Conservation (phyloP, 2,113 vertebrate species). For the Potamarius usumacintae region DNA sequence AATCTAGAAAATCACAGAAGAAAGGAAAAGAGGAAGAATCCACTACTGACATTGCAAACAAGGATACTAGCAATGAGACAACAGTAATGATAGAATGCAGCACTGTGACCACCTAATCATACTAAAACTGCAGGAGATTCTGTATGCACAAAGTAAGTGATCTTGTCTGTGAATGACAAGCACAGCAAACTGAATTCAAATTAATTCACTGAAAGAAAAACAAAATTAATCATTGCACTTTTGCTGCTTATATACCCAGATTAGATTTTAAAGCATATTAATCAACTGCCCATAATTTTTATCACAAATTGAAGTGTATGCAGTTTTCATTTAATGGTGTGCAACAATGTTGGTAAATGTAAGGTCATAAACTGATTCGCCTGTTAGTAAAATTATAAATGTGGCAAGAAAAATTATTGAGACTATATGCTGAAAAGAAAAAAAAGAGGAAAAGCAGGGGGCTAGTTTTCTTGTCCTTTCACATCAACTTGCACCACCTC, state of each 20-base stretch:
- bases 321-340: not conserved
- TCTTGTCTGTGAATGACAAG: not conserved
- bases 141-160: constrained; percentile 62
- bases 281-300: not conserved
- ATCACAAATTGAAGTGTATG: not conserved
- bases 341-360: not conserved
- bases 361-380: not conserved
- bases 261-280: not conserved
- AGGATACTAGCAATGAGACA: constrained; percentile 65
- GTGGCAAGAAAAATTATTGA: not conserved
- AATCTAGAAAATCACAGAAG: constrained; percentile 67
- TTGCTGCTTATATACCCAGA: not conserved
- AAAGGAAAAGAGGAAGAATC: constrained; percentile 77
- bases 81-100: constrained; percentile 18
- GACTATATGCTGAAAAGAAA: not conserved
- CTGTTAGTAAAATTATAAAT: not conserved
- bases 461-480: not conserved
- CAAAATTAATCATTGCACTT: not conserved
- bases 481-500: not conserved
- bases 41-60: constrained; percentile 65
- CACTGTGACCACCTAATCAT: constrained; percentile 65
- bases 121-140: constrained; percentile 75
- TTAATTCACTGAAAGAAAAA: not conserved
- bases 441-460: not conserved
- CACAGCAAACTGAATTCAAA: not conserved